phyloP scores from a whole-genome alignment of 2,113 vertebrate species.

The Chamaea fasciata region DNA sequence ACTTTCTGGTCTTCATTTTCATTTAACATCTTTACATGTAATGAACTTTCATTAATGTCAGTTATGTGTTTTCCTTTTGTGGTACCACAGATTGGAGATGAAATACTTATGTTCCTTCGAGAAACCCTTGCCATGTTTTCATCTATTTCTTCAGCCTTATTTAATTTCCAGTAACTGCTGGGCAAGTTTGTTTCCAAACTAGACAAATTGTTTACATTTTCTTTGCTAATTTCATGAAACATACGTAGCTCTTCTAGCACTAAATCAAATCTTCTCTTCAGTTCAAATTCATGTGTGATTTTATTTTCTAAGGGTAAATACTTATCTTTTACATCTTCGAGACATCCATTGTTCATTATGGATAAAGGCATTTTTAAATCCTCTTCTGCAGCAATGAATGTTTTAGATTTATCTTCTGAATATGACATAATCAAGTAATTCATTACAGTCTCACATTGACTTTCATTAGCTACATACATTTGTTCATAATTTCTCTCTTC shows the following conservation, averaged over 20 bases:
- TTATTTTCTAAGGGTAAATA: slow-evolving; percentile 61
- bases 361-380: slow-evolving; percentile 56
- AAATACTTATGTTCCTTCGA: not conserved
- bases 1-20: slow-evolving; percentile 12
- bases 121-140: slow-evolving; percentile 13
- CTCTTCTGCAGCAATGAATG: slow-evolving; percentile 24
- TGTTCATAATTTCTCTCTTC: slow-evolving; percentile 31
- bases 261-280: slow-evolving; percentile 79
- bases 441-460: slow-evolving; percentile 41
- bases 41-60: not conserved
- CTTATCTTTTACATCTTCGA: slow-evolving; percentile 47
- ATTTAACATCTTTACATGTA: slow-evolving; percentile 22
- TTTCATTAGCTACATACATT: slow-evolving; percentile 33
- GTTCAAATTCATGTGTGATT: slow-evolving; percentile 65
- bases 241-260: slow-evolving; percentile 80
- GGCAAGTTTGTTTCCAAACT: slow-evolving; percentile 39
- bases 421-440: slow-evolving; percentile 60
- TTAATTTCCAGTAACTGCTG: slow-evolving; percentile 9
- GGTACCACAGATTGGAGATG: not conserved
- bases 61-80: not conserved
- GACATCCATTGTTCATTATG: slow-evolving; percentile 39
- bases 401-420: slow-evolving; percentile 58
- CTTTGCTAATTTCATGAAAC: slow-evolving; percentile 80
- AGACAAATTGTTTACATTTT: slow-evolving; percentile 49
- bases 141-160: not conserved